A percentile compares a stretch with the other conserved stretches of the same genome.
Evolutionary conservation across 1,140 invertebrate genomes (phyloP).

Genomic region (Drosophila leontia): DNA sequence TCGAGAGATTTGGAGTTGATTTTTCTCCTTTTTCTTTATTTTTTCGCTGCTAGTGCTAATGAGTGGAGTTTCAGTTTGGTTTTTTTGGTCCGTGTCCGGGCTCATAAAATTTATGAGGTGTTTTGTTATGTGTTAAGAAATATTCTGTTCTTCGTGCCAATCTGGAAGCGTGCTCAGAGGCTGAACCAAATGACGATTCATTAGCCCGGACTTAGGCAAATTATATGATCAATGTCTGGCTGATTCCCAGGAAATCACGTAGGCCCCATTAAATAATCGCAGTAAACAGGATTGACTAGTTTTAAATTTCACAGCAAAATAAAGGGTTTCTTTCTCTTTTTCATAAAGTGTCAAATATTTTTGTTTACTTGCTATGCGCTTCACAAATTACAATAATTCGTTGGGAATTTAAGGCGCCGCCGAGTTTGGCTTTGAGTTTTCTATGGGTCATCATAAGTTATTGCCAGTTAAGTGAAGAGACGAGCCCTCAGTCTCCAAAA

Average conservation of each 20-base stretch:
- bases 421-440: slow-evolving; percentile 14
- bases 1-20: slow-evolving; percentile 29
- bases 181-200: slow-evolving; percentile 49
- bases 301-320: slow-evolving; percentile 57
- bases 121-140: slow-evolving; percentile 76
- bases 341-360: slow-evolving; percentile 75
- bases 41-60: slow-evolving; percentile 54
- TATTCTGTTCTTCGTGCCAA: slow-evolving; percentile 25
- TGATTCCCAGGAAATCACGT: slow-evolving; percentile 63
- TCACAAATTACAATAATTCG: slow-evolving; percentile 67
- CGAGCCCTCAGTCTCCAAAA: slow-evolving; percentile 13
- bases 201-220: slow-evolving; percentile 66
- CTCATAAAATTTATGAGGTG: slow-evolving; percentile 79
- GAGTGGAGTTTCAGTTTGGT: slow-evolving; percentile 53
- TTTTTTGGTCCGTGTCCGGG: slow-evolving; percentile 35
- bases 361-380: slow-evolving; percentile 60
- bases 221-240: slow-evolving; percentile 72
- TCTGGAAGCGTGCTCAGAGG: slow-evolving; percentile 53
- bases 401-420: slow-evolving; percentile 47
- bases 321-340: slow-evolving; percentile 11
- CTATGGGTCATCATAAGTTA: slow-evolving; percentile 21
- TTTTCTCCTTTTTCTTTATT: slow-evolving; percentile 28
- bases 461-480: slow-evolving; percentile 31
- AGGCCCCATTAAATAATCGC: slow-evolving; percentile 53
- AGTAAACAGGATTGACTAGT: slow-evolving; percentile 69